Conservation (phyloP, 2,888 invertebrate species). For the Melanostoma mellinum region DNA sequence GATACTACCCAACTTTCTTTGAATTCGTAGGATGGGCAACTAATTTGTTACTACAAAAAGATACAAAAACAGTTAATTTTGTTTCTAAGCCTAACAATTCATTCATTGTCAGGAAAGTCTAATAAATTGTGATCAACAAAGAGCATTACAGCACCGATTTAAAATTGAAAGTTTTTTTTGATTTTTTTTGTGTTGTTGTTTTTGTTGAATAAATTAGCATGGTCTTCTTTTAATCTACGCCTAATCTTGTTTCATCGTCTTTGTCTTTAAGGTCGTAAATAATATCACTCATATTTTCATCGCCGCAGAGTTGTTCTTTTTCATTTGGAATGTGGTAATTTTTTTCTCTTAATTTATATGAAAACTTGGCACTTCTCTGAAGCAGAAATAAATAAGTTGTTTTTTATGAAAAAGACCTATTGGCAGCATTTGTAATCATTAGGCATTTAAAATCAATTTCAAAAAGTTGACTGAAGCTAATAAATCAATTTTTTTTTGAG, state of each 20-base stretch:
- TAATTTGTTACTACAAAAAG: neutral
- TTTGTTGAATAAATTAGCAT: conserved; percentile 15
- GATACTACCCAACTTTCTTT: neutral
- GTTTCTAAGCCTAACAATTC: neutral
- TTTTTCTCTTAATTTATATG: neutral
- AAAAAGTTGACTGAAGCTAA: conserved; percentile 12
- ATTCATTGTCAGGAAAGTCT: neutral
- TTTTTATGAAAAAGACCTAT: neutral
- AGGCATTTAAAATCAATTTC: neutral
- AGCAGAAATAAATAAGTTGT: neutral
- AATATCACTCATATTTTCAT: conserved; percentile 13
- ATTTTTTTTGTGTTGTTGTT: neutral
- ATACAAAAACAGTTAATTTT: neutral
- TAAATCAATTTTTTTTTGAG: neutral
- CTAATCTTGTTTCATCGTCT: neutral
- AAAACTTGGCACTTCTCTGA: neutral
- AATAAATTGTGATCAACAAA: neutral
- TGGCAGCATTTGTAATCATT: conserved; percentile 35
- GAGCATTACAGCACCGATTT: neutral
- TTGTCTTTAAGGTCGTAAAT: conserved; percentile 28
- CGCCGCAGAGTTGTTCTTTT: neutral
- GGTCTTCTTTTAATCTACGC: neutral
- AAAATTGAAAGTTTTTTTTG: conserved; percentile 17
- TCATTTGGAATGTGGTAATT: neutral
- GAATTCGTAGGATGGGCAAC: neutral